Evolutionary conservation across 2,113 vertebrate species (phyloP), one percentile per base, ranked within the genome.

Genomic region (Chelonoidis abingdonii): DNA sequence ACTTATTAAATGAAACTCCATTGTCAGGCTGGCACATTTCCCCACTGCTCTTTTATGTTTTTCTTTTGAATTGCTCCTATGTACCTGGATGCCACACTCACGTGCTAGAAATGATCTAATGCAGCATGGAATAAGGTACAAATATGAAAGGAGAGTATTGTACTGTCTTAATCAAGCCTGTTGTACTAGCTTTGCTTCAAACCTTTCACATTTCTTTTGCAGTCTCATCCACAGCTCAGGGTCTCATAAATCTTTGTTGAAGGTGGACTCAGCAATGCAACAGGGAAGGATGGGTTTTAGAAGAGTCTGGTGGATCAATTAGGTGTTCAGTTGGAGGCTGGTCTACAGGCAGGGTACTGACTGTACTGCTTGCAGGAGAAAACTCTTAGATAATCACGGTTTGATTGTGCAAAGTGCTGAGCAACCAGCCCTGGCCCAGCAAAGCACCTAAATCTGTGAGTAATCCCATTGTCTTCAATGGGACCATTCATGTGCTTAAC

Each of bases 11-110:
- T 0, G 72, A 80, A 96, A 86, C 65, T 90, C 88, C 84, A 75
- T 80, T 95, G 95, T 87, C 92, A 96, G 86, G 83, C 12, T 97
- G 97, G 96, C 94, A 83, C 1, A 1, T 2, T 2, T 47, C 96
- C 92, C 52, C 0, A 0, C 11, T 57, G 80, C 92, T 78, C 91
- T 89, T 79, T n/a, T 4, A 22, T 87, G 84, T 96, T 76, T 83
- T 0, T 0, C 76, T 86, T 50, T 78, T 22, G 89, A 81, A 35
- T 76, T 53, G 19, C 56, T 81, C 27, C 17, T 8, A 76, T 3
- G 5, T 5, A 2, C 49, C 50, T 12, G 59, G 50, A 86, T 31
- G 21, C 79, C 52, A 76, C 6, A 49, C 69, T 92, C 0, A 27
- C 50, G 19, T 14, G 2, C 38, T 76, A 25, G 38, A 41, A 76